These are phyloP conservation scores for Pristionchus arcanus DNA, from an alignment of 2,888 invertebrate genomes.

Conservation along the genomic window DNA sequence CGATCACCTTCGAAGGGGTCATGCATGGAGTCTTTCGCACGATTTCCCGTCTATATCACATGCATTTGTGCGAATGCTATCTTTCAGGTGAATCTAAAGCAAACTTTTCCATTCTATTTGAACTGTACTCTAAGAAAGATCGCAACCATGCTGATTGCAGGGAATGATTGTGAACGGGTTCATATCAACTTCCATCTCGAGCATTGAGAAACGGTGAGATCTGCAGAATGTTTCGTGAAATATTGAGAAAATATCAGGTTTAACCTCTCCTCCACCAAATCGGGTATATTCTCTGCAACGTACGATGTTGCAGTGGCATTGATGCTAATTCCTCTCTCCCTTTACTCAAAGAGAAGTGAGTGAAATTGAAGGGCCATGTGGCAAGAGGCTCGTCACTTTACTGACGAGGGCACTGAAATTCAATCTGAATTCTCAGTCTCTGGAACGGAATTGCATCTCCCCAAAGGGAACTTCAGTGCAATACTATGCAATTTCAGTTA, in stretches of 20 bases:
- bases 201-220: constrained; percentile 67
- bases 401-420: background rate
- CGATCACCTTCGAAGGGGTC: constrained; percentile 22
- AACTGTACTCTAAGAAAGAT: background rate
- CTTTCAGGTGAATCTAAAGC: constrained; percentile 56
- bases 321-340: constrained; percentile 65
- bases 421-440: background rate
- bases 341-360: constrained; percentile 64
- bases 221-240: background rate
- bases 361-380: background rate
- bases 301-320: constrained; percentile 69
- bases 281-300: constrained; percentile 67
- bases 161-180: constrained; percentile 71
- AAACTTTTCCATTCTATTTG: background rate
- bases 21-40: constrained; percentile 42
- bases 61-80: constrained; percentile 65
- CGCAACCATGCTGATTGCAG: constrained; percentile 43
- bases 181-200: constrained; percentile 67
- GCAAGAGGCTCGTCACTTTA: background rate
- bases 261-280: constrained; percentile 65
- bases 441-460: background rate
- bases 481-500: constrained; percentile 62
- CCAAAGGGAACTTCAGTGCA: background rate
- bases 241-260: constrained; percentile 57
- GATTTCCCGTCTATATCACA: constrained; percentile 64